Conservation (phyloP, 2,888 invertebrate species). For the Nemoura dubitans region DNA sequence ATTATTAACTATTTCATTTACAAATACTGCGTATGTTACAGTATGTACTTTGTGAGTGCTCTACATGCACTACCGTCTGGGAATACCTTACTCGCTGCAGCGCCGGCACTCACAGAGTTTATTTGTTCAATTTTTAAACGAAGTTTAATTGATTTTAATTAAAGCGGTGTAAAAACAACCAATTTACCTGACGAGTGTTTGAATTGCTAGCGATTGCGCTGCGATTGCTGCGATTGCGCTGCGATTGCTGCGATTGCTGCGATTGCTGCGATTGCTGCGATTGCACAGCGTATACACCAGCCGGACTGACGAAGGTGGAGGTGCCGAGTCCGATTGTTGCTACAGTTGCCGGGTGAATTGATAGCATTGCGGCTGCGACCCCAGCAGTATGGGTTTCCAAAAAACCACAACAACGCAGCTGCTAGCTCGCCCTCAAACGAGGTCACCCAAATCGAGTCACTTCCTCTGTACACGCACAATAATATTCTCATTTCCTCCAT, state of each 20-base stretch:
- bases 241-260: too few species aligned
- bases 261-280: too few species aligned
- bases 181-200: background rate
- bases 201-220: background rate
- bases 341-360: background rate
- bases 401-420: background rate
- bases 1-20: too few species aligned
- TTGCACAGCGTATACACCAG: too few species aligned
- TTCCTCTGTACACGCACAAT: too few species aligned
- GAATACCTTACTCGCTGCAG: background rate
- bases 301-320: too few species aligned
- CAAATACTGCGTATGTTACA: too few species aligned
- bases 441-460: too few species aligned
- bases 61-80: background rate
- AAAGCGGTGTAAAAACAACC: background rate
- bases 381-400: background rate
- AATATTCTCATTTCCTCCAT: too few species aligned
- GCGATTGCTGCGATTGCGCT: background rate
- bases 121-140: background rate
- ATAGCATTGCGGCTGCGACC: background rate
- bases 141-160: background rate
- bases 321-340: background rate
- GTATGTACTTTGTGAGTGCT: too few species aligned
- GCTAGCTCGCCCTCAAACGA: too few species aligned
- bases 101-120: background rate